phyloP scores from a whole-genome alignment of 2,888 invertebrate species.

The Spialia ferax region DNA sequence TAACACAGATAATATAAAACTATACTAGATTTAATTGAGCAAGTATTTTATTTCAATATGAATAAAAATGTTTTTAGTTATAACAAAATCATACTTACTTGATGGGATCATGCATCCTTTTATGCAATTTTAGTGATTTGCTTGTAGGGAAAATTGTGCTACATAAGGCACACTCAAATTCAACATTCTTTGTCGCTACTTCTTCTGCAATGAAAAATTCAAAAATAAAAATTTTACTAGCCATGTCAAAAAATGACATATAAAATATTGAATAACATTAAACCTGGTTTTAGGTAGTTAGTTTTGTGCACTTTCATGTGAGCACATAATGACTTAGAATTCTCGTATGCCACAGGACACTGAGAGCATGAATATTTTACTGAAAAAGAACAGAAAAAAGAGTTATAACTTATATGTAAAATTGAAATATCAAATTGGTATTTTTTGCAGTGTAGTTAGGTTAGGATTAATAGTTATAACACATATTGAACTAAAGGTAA shows the following conservation, averaged over 20 bases:
- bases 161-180: conserved; percentile 88
- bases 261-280: conserved; percentile 33
- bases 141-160: conserved; percentile 89
- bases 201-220: conserved; percentile 7
- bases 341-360: conserved; percentile 81
- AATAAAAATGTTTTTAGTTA: background rate
- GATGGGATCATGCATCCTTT: conserved; percentile 91
- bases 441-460: too few species aligned
- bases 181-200: conserved; percentile 34
- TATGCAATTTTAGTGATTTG: conserved; percentile 90
- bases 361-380: conserved; percentile 77
- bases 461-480: too few species aligned
- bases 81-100: conserved; percentile 68
- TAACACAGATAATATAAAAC: too few species aligned
- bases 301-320: conserved; percentile 88
- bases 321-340: conserved; percentile 84
- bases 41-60: too few species aligned
- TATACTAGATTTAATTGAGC: too few species aligned
- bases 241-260: background rate
- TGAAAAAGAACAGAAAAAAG: conserved; percentile 53
- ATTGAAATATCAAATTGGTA: background rate
- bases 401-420: background rate
- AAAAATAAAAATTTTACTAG: background rate
- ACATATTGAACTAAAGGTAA: too few species aligned
- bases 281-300: conserved; percentile 62